These are phyloP conservation scores for Eretmochelys imbricata DNA, from an alignment of 2,113 vertebrate species.

Conservation along the genomic window DNA sequence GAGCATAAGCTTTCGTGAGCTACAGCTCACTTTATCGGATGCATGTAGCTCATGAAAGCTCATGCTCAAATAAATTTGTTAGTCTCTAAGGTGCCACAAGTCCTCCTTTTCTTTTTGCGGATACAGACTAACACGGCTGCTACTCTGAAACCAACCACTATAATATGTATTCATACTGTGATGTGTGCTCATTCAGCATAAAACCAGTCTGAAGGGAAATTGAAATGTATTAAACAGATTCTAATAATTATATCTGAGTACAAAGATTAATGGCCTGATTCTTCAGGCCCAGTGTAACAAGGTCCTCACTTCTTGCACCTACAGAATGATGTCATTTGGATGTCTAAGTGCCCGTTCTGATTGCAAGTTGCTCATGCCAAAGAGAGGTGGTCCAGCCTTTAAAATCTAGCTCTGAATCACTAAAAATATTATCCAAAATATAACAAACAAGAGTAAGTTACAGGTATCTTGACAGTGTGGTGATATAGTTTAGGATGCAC, in stretches of 20 bases:
- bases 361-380: neutral
- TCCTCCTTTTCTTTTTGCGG: no score
- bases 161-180: neutral
- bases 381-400: neutral
- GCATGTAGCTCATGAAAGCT: no score
- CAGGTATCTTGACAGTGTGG: neutral
- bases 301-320: neutral
- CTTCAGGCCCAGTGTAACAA: neutral
- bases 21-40: no score
- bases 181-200: neutral
- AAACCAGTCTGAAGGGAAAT: neutral
- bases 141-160: neutral
- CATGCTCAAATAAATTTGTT: no score
- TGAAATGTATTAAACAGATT: neutral
- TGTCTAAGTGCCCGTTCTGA: neutral
- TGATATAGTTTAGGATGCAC: neutral
- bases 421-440: neutral
- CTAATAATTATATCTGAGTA: neutral
- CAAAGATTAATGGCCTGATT: neutral
- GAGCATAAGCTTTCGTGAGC: no score
- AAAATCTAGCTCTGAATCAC: neutral
- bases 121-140: no score
- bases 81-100: no score
- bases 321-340: neutral
- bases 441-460: constrained; percentile 6